phyloP scores from a whole-genome alignment of 2,888 invertebrate genomes.

The Dicyrtomina minuta region DNA sequence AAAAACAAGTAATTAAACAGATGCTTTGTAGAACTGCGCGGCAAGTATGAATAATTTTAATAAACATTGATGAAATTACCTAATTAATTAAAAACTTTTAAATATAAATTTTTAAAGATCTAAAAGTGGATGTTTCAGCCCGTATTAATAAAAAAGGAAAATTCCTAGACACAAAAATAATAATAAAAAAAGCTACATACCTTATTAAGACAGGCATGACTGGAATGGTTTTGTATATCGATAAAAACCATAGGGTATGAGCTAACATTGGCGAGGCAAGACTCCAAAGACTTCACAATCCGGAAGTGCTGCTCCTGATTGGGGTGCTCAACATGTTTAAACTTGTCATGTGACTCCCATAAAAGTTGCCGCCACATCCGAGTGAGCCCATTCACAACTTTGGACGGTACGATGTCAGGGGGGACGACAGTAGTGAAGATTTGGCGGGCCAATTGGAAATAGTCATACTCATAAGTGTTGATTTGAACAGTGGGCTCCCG shows the following conservation, averaged over 20 bases:
- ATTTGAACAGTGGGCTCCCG: constrained; percentile 4
- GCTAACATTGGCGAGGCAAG: constrained; percentile 24
- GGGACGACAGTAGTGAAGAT: constrained; percentile 39
- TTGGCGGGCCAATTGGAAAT: constrained; percentile 33
- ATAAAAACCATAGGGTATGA: constrained; percentile 10
- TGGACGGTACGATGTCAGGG: constrained; percentile 24
- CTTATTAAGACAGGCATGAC: not conserved
- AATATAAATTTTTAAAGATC: too few species aligned
- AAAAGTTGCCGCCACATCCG: constrained; percentile 40
- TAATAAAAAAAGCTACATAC: too few species aligned
- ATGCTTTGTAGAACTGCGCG: not conserved
- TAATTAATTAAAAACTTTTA: too few species aligned
- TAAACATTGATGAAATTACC: too few species aligned
- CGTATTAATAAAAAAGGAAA: too few species aligned
- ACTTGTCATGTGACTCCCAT: constrained; percentile 37
- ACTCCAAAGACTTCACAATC: constrained; percentile 25
- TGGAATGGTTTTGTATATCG: not conserved
- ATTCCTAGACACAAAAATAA: too few species aligned
- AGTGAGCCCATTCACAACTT: constrained; percentile 39
- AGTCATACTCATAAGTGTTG: constrained; percentile 32
- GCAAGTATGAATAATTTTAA: too few species aligned
- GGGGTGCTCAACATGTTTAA: constrained; percentile 35
- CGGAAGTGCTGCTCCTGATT: constrained; percentile 33
- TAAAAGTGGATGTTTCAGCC: too few species aligned
- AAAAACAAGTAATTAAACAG: not conserved